phyloP scores from a whole-genome alignment of 2,888 invertebrate genomes.

The Himalopsyche kuldschensis region DNA sequence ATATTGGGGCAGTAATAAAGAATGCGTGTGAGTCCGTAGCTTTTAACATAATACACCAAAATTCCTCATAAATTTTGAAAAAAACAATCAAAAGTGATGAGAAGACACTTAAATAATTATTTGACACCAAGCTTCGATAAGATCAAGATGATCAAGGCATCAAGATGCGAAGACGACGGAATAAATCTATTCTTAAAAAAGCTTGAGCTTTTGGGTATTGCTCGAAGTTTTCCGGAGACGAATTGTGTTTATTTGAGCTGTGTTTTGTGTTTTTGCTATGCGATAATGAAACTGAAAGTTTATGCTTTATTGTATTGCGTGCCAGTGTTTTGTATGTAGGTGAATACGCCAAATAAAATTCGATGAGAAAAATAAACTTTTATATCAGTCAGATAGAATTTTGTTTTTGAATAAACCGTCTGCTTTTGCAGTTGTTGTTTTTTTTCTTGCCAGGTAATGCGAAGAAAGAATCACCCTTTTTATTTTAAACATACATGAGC shows the following conservation, averaged over 20 bases:
- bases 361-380: conserved; percentile 1
- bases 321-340: background rate
- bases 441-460: background rate
- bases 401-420: background rate
- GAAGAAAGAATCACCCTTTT: background rate
- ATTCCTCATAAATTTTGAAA: no score
- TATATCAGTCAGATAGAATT: background rate
- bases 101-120: no score
- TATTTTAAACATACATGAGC: background rate
- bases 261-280: background rate
- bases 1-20: no score
- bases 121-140: no score
- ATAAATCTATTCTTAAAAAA: background rate
- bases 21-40: no score
- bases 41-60: no score
- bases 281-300: conserved; percentile 1
- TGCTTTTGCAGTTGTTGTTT: background rate
- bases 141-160: no score
- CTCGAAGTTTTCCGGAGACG: background rate
- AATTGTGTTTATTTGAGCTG: background rate
- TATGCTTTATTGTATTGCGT: background rate
- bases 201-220: background rate
- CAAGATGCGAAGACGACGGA: no score
- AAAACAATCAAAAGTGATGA: no score
- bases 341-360: background rate